Percentiles rank a stretch among this genome's conserved stretches.
Conservation (phyloP, 2,113 vertebrate species). For the Myocastor coypus region DNA sequence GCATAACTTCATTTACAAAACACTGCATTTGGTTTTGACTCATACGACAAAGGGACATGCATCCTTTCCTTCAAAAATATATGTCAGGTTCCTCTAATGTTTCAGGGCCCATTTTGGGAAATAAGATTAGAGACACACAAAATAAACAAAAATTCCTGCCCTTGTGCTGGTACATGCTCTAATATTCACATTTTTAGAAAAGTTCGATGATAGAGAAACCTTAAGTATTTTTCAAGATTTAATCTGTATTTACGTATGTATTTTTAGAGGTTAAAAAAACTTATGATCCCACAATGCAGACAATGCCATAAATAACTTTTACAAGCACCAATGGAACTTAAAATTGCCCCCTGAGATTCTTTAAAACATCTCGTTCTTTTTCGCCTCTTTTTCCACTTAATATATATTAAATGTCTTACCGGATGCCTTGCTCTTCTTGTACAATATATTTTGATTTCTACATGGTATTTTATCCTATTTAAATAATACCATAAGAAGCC, state of each 20-base stretch:
- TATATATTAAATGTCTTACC: not conserved
- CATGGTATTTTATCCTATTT: not conserved
- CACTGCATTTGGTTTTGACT: not conserved
- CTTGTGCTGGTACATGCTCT: not conserved
- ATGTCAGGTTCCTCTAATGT: not conserved
- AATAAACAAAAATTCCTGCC: not conserved
- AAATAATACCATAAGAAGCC: not conserved
- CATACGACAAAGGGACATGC: not conserved
- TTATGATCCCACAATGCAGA: not conserved
- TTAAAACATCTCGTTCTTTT: not conserved
- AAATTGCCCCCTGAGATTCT: not conserved
- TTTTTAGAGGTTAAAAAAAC: not conserved
- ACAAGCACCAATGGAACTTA: not conserved
- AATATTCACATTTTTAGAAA: not conserved
- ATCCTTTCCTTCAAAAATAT: not conserved
- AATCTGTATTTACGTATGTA: not conserved
- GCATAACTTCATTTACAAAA: slow-evolving; percentile 8
- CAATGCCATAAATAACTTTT: not conserved
- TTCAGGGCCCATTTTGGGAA: not conserved
- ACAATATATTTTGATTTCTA: not conserved
- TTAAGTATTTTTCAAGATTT: not conserved
- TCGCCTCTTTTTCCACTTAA: not conserved
- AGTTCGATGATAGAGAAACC: not conserved
- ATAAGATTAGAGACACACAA: not conserved
- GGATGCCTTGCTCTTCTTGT: not conserved